A percentile compares a stretch with the other conserved stretches of the same genome.
Evolutionary conservation across 2,797 vertebrate species (phyloP).

Genomic region (Melanogrammus aeglefinus): DNA sequence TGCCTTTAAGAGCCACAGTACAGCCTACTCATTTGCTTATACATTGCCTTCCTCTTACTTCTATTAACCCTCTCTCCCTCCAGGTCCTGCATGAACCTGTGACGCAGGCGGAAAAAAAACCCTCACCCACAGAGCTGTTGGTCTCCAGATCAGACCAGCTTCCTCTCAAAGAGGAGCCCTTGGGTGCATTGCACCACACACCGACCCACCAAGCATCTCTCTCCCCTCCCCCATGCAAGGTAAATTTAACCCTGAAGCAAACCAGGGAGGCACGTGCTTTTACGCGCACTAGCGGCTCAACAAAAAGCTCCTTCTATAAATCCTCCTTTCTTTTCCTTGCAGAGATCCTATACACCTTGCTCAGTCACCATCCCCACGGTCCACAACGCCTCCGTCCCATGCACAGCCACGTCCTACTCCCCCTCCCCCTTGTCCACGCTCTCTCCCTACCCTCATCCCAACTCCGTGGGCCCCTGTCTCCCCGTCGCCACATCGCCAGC

Average conservation of each 20-base stretch:
- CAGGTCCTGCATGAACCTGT: neutral
- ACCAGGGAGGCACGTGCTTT: neutral
- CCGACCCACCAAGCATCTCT: conserved; percentile 42
- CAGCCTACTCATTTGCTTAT: neutral
- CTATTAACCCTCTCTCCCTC: neutral
- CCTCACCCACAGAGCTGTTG: conserved; percentile 2
- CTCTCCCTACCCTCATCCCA: conserved; percentile 29
- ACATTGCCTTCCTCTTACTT: neutral
- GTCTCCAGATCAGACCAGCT: conserved; percentile 41
- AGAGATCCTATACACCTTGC: conserved; percentile 59
- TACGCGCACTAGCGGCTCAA: neutral
- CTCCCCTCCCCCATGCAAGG: conserved; percentile 73
- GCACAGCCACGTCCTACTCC: neutral
- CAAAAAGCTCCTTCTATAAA: neutral
- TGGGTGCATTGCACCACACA: conserved; percentile 25
- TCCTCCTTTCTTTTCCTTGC: conserved; percentile 31
- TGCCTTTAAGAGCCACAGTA: neutral
- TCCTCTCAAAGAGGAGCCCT: conserved; percentile 25
- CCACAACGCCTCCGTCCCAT: conserved; percentile 32
- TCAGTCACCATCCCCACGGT: conserved; percentile 29
- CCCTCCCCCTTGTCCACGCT: neutral
- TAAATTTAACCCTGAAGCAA: conserved; percentile 29
- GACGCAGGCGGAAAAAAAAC: neutral
- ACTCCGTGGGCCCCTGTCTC: conserved; percentile 27
- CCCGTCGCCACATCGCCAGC: conserved; percentile 24